Base-by-base conservation (phyloP, 2,113 vertebrate species). In the Ia io region DNA sequence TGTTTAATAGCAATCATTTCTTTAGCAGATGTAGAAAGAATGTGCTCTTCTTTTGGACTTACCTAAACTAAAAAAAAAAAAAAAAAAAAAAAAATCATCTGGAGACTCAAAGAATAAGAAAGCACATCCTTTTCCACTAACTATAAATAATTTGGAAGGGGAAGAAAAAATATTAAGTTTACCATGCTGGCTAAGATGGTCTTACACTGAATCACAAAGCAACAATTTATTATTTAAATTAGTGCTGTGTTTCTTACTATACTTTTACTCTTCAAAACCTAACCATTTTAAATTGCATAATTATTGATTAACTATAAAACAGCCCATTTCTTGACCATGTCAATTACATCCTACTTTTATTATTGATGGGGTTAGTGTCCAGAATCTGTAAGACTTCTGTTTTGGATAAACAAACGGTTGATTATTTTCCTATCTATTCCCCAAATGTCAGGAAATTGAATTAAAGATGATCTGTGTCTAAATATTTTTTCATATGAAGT, bases 21-120 rank as follows among this genome's bases (percentile, higher is more conserved):
- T 93, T 88, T n/a, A 89, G 74, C 79, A 94, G 76, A 91, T 74
- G 32, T 44, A 77, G 13, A 70, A 92, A 82, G 76, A 91, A 89
- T 40, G 42, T 47, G 71, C 23, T 73, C 37, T 95, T 93, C 84
- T 84, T 93, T 77, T 82, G 77, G 42, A 71, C 4, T 91, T 49
- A 74, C 25, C 80, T 79, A 44, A 95, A 89, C 78, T 93, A 73
- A 89, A 88, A 84, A 90, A 88, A 84, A 49, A 95, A 74, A 47
- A n/a, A n/a, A n/a, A 73, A 89, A 88, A 84, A 89, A 88, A 84
- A 49, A 95, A 74, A 47, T n/a, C 30, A 93, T 37, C 84, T 88
- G 71, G 65, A 95, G 91, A 88, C 23, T 67, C 56, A 84, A 92
- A 96, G 53, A 65, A 56, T 35, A 56, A 20, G 63, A 82, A 94